Percentiles rank a stretch among this genome's conserved stretches.
phyloP scores from a whole-genome alignment of 2,888 invertebrate genomes.

The Conomelus anceps region DNA sequence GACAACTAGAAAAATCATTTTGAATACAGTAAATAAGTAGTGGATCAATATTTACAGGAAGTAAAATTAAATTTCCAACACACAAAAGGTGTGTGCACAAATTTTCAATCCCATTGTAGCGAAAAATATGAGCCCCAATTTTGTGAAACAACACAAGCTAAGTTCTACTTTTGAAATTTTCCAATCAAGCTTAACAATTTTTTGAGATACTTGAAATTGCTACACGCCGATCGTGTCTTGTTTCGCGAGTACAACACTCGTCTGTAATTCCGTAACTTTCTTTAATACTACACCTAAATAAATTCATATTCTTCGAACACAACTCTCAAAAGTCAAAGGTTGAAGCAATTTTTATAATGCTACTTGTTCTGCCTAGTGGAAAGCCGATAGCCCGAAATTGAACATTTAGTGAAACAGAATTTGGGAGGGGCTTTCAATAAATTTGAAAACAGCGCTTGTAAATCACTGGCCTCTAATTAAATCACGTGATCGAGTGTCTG shows the following conservation, averaged over 20 bases:
- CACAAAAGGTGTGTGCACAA: neutral
- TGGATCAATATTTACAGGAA: neutral
- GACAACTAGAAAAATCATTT: neutral
- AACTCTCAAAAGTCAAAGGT: neutral
- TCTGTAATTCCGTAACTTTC: neutral
- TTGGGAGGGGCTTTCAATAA: constrained; percentile 21
- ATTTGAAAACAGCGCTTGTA: constrained; percentile 25
- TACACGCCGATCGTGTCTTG: neutral
- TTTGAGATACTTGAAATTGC: too few relatives aligned
- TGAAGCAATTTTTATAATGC: neutral
- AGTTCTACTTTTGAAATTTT: neutral
- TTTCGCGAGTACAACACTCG: neutral
- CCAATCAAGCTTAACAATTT: neutral
- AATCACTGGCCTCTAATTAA: constrained; percentile 25
- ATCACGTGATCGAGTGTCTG: constrained; percentile 42
- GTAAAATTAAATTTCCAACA: neutral
- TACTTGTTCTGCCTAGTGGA: neutral
- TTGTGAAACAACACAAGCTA: neutral
- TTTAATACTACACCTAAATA: neutral
- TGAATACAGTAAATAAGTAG: neutral
- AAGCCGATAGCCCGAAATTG: neutral
- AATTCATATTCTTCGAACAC: neutral
- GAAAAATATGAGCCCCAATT: neutral
- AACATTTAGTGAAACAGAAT: neutral
- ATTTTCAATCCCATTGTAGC: neutral